phyloP scores from a whole-genome alignment of 2,888 invertebrate genomes.

The Megamerina dolium region DNA sequence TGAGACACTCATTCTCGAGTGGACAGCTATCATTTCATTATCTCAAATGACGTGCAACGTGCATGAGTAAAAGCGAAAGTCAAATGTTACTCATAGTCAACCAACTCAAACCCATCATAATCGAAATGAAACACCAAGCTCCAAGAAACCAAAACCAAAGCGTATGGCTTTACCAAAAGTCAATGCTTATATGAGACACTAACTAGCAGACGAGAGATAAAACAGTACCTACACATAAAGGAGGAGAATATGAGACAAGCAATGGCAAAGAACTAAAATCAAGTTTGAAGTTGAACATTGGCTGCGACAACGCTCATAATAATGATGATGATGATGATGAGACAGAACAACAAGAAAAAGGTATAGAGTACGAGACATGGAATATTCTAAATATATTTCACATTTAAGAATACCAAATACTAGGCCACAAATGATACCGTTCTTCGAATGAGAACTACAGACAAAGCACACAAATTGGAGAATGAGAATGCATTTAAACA shows the following conservation, averaged over 20 bases:
- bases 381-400: too few species aligned
- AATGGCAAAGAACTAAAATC: constrained; percentile 1
- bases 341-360: constrained; percentile 3
- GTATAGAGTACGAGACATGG: not conserved
- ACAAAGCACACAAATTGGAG: not conserved
- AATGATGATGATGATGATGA: not conserved
- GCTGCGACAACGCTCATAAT: not conserved
- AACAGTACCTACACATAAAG: too few species aligned
- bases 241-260: not conserved
- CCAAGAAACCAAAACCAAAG: not conserved
- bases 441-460: not conserved
- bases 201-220: too few species aligned
- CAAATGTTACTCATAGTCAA: too few species aligned
- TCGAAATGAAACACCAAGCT: constrained; percentile 1
- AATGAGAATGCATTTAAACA: too few species aligned
- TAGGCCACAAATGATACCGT: constrained; percentile 18
- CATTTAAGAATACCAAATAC: too few species aligned
- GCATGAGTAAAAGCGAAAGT: constrained; percentile 16
- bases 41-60: not conserved
- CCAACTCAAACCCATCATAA: too few species aligned
- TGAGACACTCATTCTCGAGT: too few species aligned
- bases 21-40: too few species aligned
- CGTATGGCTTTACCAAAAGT: too few species aligned
- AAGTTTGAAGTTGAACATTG: constrained; percentile 6
- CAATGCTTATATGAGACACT: too few species aligned